Evolutionary conservation across 2,888 invertebrate species (phyloP), one percentile per base, ranked within the genome.

Genomic region (Bedellia somnulentella): DNA sequence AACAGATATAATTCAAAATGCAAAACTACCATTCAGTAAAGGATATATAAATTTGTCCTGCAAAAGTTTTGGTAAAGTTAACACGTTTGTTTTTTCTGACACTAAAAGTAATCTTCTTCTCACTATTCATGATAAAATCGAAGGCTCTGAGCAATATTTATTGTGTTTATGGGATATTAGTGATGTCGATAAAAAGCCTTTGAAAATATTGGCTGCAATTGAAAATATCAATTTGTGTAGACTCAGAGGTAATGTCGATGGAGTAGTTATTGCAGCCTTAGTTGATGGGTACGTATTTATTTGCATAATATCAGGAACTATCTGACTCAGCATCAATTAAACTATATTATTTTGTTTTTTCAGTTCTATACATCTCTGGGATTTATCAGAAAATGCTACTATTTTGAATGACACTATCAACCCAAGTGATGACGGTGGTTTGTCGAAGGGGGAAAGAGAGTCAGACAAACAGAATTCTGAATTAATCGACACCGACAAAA

Each of bases 311-410:
- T 24, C 3, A 10, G 10, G 3, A 21, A 21, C n/a, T n/a, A n/a
- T n/a, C n/a, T n/a, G n/a, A n/a, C n/a, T n/a, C 18, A 18, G 27
- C 12, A 18, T 12, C 24, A 24, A 23, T 15, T 9, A 11, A 6
- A 10, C 10, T 5, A 10, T 31, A 12, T n/a, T 18, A 1, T 30
- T 2, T n/a, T 18, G 1, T 30, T 2, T 24, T 49, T 56, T 31
- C 36, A 75, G 73, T n/a, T 58, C 68, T 10, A 45, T 73, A 37
- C 70, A 70, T 13, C 42, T 75, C 0, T 75, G 73, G 73, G 73
- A 75, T 40, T 39, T 75, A 8, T 51, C 70, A 3, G 73, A 71
- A 33, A 47, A 57, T 23, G 51, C 64, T 4, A 50, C 47, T 3
- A 64, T 62, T 58, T 42, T 40, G 2, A 39, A 42, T 5, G n/a